Conservation (phyloP, 2,888 invertebrate species). For the Stramonita haemastoma region DNA sequence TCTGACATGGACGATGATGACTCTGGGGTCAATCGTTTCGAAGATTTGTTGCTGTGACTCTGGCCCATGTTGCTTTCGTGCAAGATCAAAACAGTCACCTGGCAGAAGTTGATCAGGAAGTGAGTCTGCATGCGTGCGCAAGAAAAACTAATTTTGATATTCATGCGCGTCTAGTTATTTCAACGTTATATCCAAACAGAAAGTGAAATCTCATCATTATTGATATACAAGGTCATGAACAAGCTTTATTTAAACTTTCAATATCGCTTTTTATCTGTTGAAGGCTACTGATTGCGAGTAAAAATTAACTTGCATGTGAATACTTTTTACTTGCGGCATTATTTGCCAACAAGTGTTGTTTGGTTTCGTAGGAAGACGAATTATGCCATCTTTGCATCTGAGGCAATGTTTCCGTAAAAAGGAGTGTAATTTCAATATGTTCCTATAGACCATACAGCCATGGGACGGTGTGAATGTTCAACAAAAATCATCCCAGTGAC, state of each 20-base stretch:
- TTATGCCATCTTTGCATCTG: conserved; percentile 60
- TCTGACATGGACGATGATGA: neutral
- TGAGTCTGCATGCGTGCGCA: conserved; percentile 37
- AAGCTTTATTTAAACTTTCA: neutral
- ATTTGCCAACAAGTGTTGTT: conserved; percentile 43
- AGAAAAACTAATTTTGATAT: conserved; percentile 37
- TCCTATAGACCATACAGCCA: conserved; percentile 52
- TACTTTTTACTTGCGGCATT: conserved; percentile 45
- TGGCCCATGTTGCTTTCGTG: conserved; percentile 24
- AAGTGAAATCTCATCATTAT: neutral
- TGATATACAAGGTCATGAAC: no score
- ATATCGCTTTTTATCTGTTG: neutral
- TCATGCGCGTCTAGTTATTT: conserved; percentile 36
- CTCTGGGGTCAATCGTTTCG: neutral
- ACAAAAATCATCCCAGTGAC: conserved; percentile 86
- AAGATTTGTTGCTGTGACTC: conserved; percentile 12
- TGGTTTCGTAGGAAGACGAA: conserved; percentile 51
- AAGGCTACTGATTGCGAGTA: neutral
- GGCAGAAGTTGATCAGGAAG: conserved; percentile 34
- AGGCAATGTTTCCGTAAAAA: conserved; percentile 48
- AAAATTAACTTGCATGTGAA: conserved; percentile 33
- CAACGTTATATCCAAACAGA: neutral
- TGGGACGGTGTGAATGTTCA: conserved; percentile 71
- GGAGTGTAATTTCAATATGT: conserved; percentile 41
- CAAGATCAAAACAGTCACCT: conserved; percentile 9